Conservation (phyloP, 1,140 invertebrate species). For the Carposina sasakii region DNA sequence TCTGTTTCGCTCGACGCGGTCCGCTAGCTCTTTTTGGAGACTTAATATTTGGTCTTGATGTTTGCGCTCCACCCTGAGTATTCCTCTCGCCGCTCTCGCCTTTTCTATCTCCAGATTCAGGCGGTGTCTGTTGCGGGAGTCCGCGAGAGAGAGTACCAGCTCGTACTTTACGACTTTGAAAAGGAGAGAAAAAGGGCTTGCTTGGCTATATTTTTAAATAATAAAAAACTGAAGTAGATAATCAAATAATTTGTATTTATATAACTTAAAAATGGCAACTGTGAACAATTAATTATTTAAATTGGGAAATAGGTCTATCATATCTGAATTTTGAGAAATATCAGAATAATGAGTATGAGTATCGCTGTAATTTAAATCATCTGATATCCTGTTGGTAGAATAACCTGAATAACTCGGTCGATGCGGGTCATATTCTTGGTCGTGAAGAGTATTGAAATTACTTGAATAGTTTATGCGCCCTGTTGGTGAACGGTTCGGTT, state of each 20-base stretch:
- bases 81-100: no score
- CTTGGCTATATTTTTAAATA: slow-evolving; percentile 19
- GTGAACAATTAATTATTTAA: slow-evolving; percentile 16
- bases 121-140: no score
- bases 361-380: slow-evolving; percentile 19
- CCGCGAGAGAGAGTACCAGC: no score
- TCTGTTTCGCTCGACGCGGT: no score
- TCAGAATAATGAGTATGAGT: slow-evolving; percentile 13
- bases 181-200: slow-evolving; percentile 21
- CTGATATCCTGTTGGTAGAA: slow-evolving; percentile 15
- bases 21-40: no score
- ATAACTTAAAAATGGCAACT: slow-evolving; percentile 12
- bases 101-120: no score
- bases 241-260: slow-evolving; percentile 8
- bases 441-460: slow-evolving; percentile 8
- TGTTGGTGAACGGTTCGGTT: slow-evolving; percentile 7
- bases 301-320: slow-evolving; percentile 19
- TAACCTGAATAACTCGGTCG: slow-evolving; percentile 9
- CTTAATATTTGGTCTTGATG: no score
- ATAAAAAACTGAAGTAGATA: slow-evolving; percentile 14
- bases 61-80: no score
- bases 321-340: slow-evolving; percentile 12
- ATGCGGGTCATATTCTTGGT: slow-evolving; percentile 7
- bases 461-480: slow-evolving; percentile 8
- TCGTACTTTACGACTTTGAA: slow-evolving; percentile 21